A percentile compares a stretch with the other conserved stretches of the same genome.
Conservation (phyloP, 2,888 invertebrate genomes). For the Didymodactylos carnosus region DNA sequence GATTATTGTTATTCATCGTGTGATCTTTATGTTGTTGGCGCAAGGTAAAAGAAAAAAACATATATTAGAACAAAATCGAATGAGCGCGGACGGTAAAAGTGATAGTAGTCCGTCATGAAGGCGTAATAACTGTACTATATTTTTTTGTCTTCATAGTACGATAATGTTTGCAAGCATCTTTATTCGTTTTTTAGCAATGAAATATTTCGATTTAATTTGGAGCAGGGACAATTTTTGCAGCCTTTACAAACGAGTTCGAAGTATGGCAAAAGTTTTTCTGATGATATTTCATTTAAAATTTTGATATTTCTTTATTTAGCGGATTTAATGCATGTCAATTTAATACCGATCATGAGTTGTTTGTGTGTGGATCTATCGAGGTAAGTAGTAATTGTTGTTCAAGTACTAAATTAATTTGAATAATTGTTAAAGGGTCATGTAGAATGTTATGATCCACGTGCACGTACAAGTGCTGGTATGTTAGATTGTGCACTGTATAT, state of each 20-base stretch:
- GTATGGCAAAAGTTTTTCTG: background rate
- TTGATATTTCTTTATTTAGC: constrained; percentile 17
- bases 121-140: background rate
- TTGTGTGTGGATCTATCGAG: constrained; percentile 65
- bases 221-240: constrained; percentile 75
- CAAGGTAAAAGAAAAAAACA: constrained; percentile 41
- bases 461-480: constrained; percentile 51
- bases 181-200: constrained; percentile 45
- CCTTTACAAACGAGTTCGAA: constrained; percentile 46
- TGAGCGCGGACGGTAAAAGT: too few species aligned
- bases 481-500: constrained; percentile 59
- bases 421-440: constrained; percentile 34
- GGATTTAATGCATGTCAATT: constrained; percentile 42
- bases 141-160: background rate
- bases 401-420: background rate
- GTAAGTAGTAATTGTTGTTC: constrained; percentile 19
- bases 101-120: too few species aligned
- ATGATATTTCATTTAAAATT: background rate
- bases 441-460: constrained; percentile 88
- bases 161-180: too few species aligned
- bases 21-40: constrained; percentile 76
- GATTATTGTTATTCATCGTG: constrained; percentile 67
- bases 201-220: constrained; percentile 77
- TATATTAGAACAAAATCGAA: too few species aligned
- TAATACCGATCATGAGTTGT: constrained; percentile 66